Evolutionary conservation across 2,888 invertebrate species (phyloP).

Genomic region (Leucozona laternaria): DNA sequence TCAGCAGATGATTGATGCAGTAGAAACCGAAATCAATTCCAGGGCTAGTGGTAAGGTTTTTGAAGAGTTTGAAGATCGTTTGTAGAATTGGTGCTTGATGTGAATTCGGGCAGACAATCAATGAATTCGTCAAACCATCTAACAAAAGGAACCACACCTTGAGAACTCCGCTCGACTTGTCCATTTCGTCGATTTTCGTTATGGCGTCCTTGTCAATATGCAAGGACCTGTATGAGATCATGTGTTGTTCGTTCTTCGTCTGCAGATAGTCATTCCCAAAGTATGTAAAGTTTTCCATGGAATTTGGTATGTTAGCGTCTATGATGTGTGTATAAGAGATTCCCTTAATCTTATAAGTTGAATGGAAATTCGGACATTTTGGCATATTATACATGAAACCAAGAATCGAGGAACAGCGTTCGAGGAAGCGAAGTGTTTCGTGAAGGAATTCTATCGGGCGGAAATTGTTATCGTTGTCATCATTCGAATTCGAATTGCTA

Average conservation of each 20-base stretch:
- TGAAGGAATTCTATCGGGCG: conserved; percentile 84
- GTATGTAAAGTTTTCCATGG: conserved; percentile 87
- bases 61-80: conserved; percentile 92
- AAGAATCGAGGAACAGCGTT: conserved; percentile 93
- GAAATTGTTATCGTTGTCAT: conserved; percentile 84
- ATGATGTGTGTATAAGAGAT: conserved; percentile 91
- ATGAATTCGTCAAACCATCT: conserved; percentile 92
- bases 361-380: conserved; percentile 95
- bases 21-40: conserved; percentile 95
- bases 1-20: conserved; percentile 94
- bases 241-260: conserved; percentile 87
- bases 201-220: conserved; percentile 84
- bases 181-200: conserved; percentile 85
- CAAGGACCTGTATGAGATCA: conserved; percentile 84
- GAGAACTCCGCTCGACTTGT: conserved; percentile 92
- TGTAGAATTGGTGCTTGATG: conserved; percentile 94
- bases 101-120: conserved; percentile 94
- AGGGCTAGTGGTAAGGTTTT: conserved; percentile 90
- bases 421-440: conserved; percentile 93
- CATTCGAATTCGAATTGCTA: conserved; percentile 85
- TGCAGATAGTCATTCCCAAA: conserved; percentile 87
- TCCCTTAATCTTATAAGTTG: conserved; percentile 92
- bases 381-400: conserved; percentile 98
- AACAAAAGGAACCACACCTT: conserved; percentile 96
- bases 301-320: conserved; percentile 92